Base-by-base conservation (phyloP, 2,888 invertebrate genomes). In the Andricus curvator region DNA sequence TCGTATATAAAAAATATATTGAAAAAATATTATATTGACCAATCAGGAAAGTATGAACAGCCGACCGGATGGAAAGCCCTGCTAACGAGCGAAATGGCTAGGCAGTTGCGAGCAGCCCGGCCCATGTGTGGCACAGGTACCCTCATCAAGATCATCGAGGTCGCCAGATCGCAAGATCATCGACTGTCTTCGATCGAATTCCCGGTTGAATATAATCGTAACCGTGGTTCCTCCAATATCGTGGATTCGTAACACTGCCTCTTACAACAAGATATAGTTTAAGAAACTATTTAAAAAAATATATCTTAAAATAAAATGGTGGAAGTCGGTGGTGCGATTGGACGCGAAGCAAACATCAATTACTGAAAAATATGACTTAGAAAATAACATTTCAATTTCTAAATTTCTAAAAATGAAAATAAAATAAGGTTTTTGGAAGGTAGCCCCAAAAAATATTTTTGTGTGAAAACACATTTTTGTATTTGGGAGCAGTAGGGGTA, bases 41-140 rank as follows among this genome's bases (percentile, higher is more conserved):
- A 91, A 90, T 91, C 93, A 94, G 94, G 94, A 90, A 94, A 94
- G 89, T 94, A 92, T 93, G 94, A 94, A 91, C 94, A 94, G 88
- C 94, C 94, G 85, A 93, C 93, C 85, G 94, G 94, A 90, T 94
- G 94, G 94, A 91, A 91, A 91, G 88, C 88, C 89, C 89, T 90
- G 89, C 90, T 91, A 89, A 91, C 91, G 88, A 91, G 90, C 88
- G 90, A 91, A 90, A 91, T 90, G 87, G 91, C 91, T 90, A 91
- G 90, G 90, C 90, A 91, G 91, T 91, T 91, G 88, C 91, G 90
- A 90, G 91, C 91, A 91, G 91, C 91, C 85, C 91, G 91, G 91
- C 91, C 91, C 87, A 90, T 91, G 90, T 90, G 91, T 90, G 91
- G 91, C 90, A 90, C 91, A 91, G 91, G 91, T 91, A 91, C 91